Percentiles rank a stretch among this genome's conserved stretches.
phyloP scores from a whole-genome alignment of 2,797 vertebrate species.

The Naso thynnoides region DNA sequence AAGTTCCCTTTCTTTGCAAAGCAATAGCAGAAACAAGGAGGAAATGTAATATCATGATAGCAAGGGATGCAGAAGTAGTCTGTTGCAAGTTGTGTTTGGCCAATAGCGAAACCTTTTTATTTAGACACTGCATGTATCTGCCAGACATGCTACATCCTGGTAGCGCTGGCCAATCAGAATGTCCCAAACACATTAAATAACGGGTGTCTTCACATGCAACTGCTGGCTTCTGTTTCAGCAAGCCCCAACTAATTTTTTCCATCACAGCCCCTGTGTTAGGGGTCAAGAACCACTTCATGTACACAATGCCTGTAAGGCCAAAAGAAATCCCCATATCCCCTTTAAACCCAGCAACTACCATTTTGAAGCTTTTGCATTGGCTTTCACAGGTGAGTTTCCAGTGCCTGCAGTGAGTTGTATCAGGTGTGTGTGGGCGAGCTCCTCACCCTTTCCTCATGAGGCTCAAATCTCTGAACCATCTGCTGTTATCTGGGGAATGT shows the following conservation, averaged over 20 bases:
- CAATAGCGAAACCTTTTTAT: slow-evolving; percentile 44
- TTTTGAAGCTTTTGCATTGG: neutral
- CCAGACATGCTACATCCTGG: slow-evolving; percentile 5
- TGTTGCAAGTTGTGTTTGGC: slow-evolving; percentile 52
- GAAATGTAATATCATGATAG: slow-evolving; percentile 32
- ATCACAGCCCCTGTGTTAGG: slow-evolving; percentile 34
- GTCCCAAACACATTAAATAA: slow-evolving; percentile 30
- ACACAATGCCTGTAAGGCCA: slow-evolving; percentile 43
- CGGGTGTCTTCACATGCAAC: slow-evolving; percentile 50
- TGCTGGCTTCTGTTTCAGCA: slow-evolving; percentile 51
- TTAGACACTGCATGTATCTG: neutral
- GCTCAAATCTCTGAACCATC: slow-evolving; percentile 76
- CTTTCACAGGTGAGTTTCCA: slow-evolving; percentile 51
- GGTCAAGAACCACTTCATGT: slow-evolving; percentile 63
- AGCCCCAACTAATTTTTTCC: slow-evolving; percentile 65
- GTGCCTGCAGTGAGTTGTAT: slow-evolving; percentile 14
- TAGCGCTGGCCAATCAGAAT: slow-evolving; percentile 35
- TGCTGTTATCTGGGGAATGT: slow-evolving; percentile 82
- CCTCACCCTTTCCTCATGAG: slow-evolving; percentile 44
- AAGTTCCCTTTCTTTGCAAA: slow-evolving; percentile 54
- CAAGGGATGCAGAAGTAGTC: slow-evolving; percentile 60
- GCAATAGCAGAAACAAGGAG: slow-evolving; percentile 66
- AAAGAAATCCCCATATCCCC: slow-evolving; percentile 32
- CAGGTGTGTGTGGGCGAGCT: slow-evolving; percentile 48
- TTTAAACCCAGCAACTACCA: slow-evolving; percentile 2